Evolutionary conservation across 2,888 invertebrate species (phyloP).

Genomic region (Drosophila phalerata): DNA sequence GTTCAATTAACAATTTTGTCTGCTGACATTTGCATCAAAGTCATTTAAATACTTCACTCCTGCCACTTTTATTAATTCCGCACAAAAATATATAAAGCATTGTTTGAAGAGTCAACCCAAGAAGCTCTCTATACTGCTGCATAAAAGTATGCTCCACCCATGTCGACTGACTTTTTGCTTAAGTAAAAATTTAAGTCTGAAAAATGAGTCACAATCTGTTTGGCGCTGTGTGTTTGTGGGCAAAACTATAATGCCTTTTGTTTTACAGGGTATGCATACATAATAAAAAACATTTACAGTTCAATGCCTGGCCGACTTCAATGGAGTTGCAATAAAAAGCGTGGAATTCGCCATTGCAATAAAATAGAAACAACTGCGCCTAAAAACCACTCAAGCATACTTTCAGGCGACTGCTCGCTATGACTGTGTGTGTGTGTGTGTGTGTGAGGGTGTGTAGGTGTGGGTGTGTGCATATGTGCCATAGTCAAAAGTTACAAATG

Average conservation of each 20-base stretch:
- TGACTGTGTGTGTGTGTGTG: neutral
- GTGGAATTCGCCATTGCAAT: conserved; percentile 65
- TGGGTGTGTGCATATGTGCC: conserved; percentile 8
- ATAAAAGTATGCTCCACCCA: neutral
- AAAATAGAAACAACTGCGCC: conserved; percentile 78
- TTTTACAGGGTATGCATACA: conserved; percentile 36
- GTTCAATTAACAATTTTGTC: neutral
- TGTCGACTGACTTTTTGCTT: conserved; percentile 1
- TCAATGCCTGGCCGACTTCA: conserved; percentile 70
- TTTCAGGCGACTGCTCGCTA: conserved; percentile 14
- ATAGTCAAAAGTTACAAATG: conserved; percentile 72
- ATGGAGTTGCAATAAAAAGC: conserved; percentile 76
- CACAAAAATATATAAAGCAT: neutral
- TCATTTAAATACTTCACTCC: neutral
- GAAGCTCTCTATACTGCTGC: neutral
- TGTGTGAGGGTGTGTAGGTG: neutral
- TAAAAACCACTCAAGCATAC: conserved; percentile 79
- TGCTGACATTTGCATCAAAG: neutral
- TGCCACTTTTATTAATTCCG: neutral
- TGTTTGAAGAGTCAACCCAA: neutral
- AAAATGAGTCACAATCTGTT: conserved; percentile 6
- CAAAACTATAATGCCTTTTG: conserved; percentile 38
- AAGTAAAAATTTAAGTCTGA: neutral
- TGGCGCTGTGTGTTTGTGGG: conserved; percentile 8
- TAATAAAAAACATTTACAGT: conserved; percentile 60